Percentiles rank a stretch among this genome's conserved stretches.
Evolutionary conservation across 2,888 invertebrate genomes (phyloP).

Genomic region (Pediacus dermestoides): DNA sequence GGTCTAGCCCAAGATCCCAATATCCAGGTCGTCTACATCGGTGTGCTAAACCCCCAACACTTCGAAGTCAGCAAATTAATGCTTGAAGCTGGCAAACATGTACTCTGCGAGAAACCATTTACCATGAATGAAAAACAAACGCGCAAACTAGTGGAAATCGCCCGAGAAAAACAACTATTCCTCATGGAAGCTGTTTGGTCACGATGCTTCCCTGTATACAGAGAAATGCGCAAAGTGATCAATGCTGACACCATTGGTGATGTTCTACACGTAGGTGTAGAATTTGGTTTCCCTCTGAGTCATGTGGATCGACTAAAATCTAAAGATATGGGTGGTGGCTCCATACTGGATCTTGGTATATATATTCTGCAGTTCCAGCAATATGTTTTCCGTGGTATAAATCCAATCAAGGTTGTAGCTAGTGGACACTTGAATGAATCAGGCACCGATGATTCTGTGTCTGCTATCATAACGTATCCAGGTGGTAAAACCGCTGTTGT

Average conservation of each 20-base stretch:
- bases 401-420: slow-evolving; percentile 64
- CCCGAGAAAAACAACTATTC: slow-evolving; percentile 69
- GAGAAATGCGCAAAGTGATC: slow-evolving; percentile 64
- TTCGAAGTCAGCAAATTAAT: slow-evolving; percentile 65
- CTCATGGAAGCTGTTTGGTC: slow-evolving; percentile 91
- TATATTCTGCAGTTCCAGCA: slow-evolving; percentile 70
- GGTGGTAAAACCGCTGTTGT: slow-evolving; percentile 62
- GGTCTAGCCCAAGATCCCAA: slow-evolving; percentile 70
- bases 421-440: slow-evolving; percentile 64
- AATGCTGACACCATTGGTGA: slow-evolving; percentile 66
- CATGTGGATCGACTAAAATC: slow-evolving; percentile 57
- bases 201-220: slow-evolving; percentile 75
- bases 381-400: slow-evolving; percentile 62
- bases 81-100: slow-evolving; percentile 78
- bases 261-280: slow-evolving; percentile 61
- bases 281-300: slow-evolving; percentile 63
- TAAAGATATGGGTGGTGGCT: slow-evolving; percentile 66
- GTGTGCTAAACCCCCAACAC: slow-evolving; percentile 71
- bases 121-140: slow-evolving; percentile 75
- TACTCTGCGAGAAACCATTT: slow-evolving; percentile 88
- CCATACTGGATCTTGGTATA: slow-evolving; percentile 69
- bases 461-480: slow-evolving; percentile 61
- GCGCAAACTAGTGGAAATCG: slow-evolving; percentile 63
- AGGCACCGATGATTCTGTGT: slow-evolving; percentile 66
- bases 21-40: slow-evolving; percentile 83